Evolutionary conservation across 2,797 vertebrate species (phyloP), one percentile per base, ranked within the genome.

Genomic region (Ceryle rudis): DNA sequence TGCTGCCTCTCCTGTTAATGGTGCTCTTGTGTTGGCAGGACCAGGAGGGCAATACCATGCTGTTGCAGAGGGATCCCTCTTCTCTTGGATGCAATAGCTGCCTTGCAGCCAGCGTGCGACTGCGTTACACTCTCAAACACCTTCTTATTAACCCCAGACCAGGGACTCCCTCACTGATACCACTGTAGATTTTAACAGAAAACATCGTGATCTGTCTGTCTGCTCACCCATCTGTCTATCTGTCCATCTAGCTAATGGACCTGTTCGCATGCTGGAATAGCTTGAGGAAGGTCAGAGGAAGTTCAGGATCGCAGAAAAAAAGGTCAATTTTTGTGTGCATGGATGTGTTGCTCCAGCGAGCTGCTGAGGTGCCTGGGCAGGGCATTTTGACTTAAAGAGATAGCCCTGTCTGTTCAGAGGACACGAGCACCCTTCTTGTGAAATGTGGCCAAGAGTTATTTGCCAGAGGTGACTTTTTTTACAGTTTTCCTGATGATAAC

Each of bases 261-360:
- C 90, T 89, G 80, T 14, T 15, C 8, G 23, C 58, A 10, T 66
- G 85, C 86, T 87, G 95, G 67, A 95, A 73, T 83, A 93, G 87
- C 88, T 95, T 60, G 42, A 69, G 72, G 83, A 86, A 95, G 97
- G 97, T 97, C 97, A 97, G 74, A 72, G 85, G 90, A 93, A 98
- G 98, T 98, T 98, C 97, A 98, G 71, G 74, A 93, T 95, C 92
- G 90, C 93, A 82, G 92, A 85, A 90, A 86, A 55, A 95, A 94
- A 93, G 95, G 87, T 95, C 97, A 83, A 0, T 77, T 91, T 95
- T 69, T 89, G 62, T 90, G 31, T 28, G 61, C 13, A 8, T 39
- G 74, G 52, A 10, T 81, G 69, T 60, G 51, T 60, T 71, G 54
- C 95, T 96, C 72, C 95, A 41, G 87, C 86, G 80, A 92, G 82